Conservation (phyloP, 2,888 invertebrate genomes). For the Hydrotaea diabolus region DNA sequence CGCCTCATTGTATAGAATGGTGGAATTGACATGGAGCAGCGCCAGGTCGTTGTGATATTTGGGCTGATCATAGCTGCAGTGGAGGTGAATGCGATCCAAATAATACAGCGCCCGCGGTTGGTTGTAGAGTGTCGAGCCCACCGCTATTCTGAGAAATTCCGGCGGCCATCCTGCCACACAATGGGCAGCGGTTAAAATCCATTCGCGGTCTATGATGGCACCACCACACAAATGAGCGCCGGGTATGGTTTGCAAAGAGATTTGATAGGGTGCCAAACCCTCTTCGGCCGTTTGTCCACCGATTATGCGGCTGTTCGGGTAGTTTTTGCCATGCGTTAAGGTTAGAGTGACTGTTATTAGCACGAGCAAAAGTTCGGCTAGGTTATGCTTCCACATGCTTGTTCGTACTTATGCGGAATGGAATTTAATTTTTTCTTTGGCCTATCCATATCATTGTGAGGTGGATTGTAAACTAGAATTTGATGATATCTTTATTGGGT, state of each 20-base stretch:
- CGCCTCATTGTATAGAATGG: constrained; percentile 81
- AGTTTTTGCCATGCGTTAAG: background rate
- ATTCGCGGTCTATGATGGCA: constrained; percentile 70
- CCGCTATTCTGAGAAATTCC: constrained; percentile 71
- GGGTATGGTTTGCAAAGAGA: constrained; percentile 74
- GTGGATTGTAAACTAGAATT: background rate
- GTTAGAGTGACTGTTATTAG: background rate
- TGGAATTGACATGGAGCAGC: constrained; percentile 83
- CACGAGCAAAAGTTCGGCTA: background rate
- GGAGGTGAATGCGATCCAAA: constrained; percentile 71
- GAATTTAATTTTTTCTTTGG: too few species aligned
- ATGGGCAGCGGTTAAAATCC: constrained; percentile 76
- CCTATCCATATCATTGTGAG: too few species aligned
- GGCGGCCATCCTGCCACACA: constrained; percentile 73
- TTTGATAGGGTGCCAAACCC: constrained; percentile 75
- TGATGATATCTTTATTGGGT: background rate
- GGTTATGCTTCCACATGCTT: background rate
- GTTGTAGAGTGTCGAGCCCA: constrained; percentile 72
- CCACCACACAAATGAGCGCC: constrained; percentile 77
- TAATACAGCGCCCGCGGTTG: constrained; percentile 72
- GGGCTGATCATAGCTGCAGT: constrained; percentile 74
- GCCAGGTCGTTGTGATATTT: constrained; percentile 85
- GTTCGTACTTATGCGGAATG: too few species aligned
- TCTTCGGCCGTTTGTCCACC: constrained; percentile 69
- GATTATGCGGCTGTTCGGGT: constrained; percentile 68